Evolutionary conservation across 2,113 vertebrate genomes (phyloP).

Genomic region (Proterorhinus semilunaris): DNA sequence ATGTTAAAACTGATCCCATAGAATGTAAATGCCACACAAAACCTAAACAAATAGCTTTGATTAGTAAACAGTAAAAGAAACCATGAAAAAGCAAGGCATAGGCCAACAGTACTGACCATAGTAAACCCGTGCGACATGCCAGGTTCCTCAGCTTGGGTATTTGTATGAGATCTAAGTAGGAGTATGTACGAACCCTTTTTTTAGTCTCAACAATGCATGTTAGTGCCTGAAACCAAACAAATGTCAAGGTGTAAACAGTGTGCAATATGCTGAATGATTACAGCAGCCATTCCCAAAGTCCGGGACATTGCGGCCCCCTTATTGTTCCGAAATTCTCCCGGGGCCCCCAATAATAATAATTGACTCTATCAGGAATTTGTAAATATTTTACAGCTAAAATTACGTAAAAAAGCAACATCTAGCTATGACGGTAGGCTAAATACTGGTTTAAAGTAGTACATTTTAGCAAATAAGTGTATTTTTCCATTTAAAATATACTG

Average conservation of each 20-base stretch:
- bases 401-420: no score
- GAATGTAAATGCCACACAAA: slow-evolving; percentile 63
- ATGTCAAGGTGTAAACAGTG: no score
- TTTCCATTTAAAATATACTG: no score
- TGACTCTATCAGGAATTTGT: no score
- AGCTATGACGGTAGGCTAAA: no score
- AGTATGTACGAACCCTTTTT: slow-evolving; percentile 54
- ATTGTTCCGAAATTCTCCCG: no score
- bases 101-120: slow-evolving; percentile 62
- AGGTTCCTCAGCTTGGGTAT: slow-evolving; percentile 77
- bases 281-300: no score
- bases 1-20: slow-evolving; percentile 78
- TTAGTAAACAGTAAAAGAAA: background rate
- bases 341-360: no score
- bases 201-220: slow-evolving; percentile 50
- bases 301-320: no score
- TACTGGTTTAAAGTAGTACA: no score
- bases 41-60: slow-evolving; percentile 49
- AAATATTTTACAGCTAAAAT: no score
- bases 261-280: background rate
- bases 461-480: no score
- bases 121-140: slow-evolving; percentile 61
- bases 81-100: background rate
- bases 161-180: slow-evolving; percentile 73
- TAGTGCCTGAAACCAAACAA: slow-evolving; percentile 61